Evolutionary conservation across 2,888 invertebrate species (phyloP).

Genomic region (Drosophila paramelanica): DNA sequence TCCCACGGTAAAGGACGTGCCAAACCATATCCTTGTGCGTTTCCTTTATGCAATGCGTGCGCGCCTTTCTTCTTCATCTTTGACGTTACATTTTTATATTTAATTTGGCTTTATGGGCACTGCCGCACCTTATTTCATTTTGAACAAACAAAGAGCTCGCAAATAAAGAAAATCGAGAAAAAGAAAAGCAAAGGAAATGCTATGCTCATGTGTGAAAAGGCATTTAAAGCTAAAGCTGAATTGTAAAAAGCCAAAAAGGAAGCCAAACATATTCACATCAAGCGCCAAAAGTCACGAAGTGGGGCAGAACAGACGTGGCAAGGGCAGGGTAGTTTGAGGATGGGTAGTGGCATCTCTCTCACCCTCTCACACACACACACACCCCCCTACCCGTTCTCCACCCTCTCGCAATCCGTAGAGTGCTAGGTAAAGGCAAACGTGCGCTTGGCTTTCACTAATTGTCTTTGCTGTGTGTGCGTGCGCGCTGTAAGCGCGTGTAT

Average conservation of each 20-base stretch:
- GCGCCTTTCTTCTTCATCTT: constrained; percentile 14
- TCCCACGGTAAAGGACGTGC: constrained; percentile 51
- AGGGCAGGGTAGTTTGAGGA: constrained; percentile 5
- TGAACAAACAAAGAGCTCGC: constrained; percentile 57
- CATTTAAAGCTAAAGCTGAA: constrained; percentile 45
- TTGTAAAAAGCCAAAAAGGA: constrained; percentile 54
- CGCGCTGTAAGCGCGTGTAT: constrained; percentile 25
- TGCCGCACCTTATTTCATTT: constrained; percentile 70
- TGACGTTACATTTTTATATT: constrained; percentile 56
- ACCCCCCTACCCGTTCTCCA: neutral
- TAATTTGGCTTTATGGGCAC: constrained; percentile 76
- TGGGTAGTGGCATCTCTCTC: constrained; percentile 1
- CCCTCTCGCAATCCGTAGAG: neutral
- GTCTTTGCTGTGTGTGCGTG: constrained; percentile 72
- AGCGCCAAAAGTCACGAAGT: constrained; percentile 74
- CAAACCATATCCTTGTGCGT: constrained; percentile 18
- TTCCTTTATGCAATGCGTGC: constrained; percentile 29
- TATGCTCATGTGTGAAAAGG: constrained; percentile 68
- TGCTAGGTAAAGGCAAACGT: constrained; percentile 41
- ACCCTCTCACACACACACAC: neutral
- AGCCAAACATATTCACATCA: constrained; percentile 64
- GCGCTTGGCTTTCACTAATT: constrained; percentile 72
- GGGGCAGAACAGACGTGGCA: constrained; percentile 10
- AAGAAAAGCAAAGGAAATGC: constrained; percentile 26
- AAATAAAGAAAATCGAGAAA: constrained; percentile 42